phyloP scores from a whole-genome alignment of 2,888 invertebrate genomes.

The Xestoiulus laeticollis region DNA sequence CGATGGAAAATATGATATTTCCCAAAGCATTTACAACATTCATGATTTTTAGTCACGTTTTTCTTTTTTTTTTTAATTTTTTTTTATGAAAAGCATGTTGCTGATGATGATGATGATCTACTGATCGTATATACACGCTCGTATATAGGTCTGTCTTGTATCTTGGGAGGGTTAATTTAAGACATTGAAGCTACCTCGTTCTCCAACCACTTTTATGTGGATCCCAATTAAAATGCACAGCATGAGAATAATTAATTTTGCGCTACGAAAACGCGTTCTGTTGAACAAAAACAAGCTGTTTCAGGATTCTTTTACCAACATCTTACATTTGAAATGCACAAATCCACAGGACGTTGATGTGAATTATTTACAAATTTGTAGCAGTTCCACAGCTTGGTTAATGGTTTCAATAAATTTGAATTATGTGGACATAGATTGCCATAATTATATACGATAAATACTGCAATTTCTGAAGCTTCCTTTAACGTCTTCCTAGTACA shows the following conservation, averaged over 20 bases:
- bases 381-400: neutral
- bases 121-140: neutral
- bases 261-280: neutral
- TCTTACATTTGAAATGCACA: neutral
- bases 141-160: neutral
- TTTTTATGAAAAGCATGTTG: neutral
- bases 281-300: neutral
- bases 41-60: neutral
- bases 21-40: neutral
- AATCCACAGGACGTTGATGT: neutral
- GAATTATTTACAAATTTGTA: neutral
- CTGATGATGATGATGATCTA: neutral
- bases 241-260: neutral
- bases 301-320: neutral
- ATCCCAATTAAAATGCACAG: neutral
- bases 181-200: neutral
- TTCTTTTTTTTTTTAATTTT: too few relatives aligned
- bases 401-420: neutral
- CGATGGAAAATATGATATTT: neutral
- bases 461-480: neutral
- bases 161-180: neutral
- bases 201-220: neutral
- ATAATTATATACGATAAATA: neutral
- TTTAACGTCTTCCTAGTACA: neutral
- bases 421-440: neutral